These are phyloP conservation scores for Babylonia areolata DNA, from an alignment of 1,140 invertebrate species.

Conservation along the genomic window DNA sequence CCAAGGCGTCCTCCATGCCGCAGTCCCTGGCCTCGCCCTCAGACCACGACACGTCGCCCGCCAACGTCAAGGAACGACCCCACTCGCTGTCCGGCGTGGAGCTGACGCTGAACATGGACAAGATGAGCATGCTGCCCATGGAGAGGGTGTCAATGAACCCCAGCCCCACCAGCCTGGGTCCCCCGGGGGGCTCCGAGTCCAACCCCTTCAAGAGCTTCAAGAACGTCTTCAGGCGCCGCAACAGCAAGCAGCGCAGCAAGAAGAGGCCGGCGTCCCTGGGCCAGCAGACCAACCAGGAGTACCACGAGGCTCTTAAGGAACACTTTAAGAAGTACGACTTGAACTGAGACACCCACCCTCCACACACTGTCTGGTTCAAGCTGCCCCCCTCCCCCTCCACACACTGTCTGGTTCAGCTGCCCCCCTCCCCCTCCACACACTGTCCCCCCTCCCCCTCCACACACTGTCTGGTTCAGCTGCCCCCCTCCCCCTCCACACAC, in stretches of 20 bases:
- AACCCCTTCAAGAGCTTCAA: constrained; percentile 64
- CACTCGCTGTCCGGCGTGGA: not conserved
- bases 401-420: no score
- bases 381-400: no score
- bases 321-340: constrained; percentile 61
- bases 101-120: not conserved
- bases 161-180: constrained; percentile 30
- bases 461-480: no score
- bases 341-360: not conserved
- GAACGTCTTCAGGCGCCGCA: constrained; percentile 58
- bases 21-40: constrained; percentile 22
- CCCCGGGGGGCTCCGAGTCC: constrained; percentile 43
- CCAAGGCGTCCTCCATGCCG: constrained; percentile 27
- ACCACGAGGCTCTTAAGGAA: constrained; percentile 53
- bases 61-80: constrained; percentile 29
- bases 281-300: constrained; percentile 41
- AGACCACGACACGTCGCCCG: not conserved
- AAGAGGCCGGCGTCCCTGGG: constrained; percentile 52
- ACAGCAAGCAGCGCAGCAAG: constrained; percentile 59
- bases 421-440: no score
- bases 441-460: no score
- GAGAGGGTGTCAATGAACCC: constrained; percentile 41
- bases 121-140: constrained; percentile 26
- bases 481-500: no score
- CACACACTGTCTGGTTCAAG: no score